These are phyloP conservation scores for Nemopilema nomurai DNA, from an alignment of 30 jellyfish, hydroid and myxozoan genomes.

Conservation along the genomic window DNA sequence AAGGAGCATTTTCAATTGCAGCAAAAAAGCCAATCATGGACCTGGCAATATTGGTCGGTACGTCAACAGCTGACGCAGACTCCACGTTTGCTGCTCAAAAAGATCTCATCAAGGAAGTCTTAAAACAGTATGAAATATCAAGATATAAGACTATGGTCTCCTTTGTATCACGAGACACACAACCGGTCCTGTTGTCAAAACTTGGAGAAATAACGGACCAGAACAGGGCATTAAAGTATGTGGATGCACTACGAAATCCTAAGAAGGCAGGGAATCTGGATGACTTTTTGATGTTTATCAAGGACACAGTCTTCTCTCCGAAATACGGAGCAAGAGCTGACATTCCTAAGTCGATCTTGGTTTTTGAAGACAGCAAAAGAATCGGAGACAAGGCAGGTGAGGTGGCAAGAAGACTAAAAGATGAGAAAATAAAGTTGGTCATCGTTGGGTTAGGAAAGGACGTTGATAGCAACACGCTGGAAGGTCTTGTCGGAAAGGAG, in stretches of 20 bases:
- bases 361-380: conserved; percentile 64
- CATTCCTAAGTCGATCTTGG: conserved; percentile 75
- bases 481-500: conserved; percentile 36
- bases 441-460: conserved; percentile 69
- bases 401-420: conserved; percentile 72
- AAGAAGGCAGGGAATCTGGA: conserved; percentile 26
- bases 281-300: conserved; percentile 53
- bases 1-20: neutral
- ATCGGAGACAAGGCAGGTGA: conserved; percentile 31
- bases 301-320: conserved; percentile 73
- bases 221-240: neutral
- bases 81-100: conserved; percentile 51
- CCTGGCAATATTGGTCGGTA: conserved; percentile 52
- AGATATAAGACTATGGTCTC: conserved; percentile 33
- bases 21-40: conserved; percentile 33
- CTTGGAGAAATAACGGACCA: conserved; percentile 36
- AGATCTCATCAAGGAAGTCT: conserved; percentile 13
- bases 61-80: conserved; percentile 41
- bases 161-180: conserved; percentile 43
- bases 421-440: conserved; percentile 61
- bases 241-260: conserved; percentile 17
- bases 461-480: conserved; percentile 13
- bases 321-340: conserved; percentile 75
- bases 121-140: conserved; percentile 41
- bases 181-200: conserved; percentile 21